Base-by-base conservation (phyloP, 1,140 invertebrate genomes). In the Drosophila ambigua region DNA sequence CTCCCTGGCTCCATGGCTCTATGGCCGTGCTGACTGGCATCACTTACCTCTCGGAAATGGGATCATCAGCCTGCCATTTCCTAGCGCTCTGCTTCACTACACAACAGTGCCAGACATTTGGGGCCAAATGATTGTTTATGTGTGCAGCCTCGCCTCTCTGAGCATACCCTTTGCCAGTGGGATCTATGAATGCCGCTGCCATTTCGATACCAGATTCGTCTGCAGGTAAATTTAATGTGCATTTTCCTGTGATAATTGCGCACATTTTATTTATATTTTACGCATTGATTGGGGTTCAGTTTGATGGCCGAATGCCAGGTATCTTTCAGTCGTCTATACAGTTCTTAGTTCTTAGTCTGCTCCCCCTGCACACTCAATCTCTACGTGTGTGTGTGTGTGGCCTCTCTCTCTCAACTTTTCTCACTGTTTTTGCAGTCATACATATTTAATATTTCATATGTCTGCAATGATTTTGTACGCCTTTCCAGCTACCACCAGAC, bases 1-100 rank as follows among this genome's bases (percentile, higher is more conserved):
- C n/a, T 68, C 55, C 5, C 2, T 69, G 71, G 41, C 63, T 41
- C 63, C 61, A 58, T 63, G 78, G 77, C 35, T 39, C 35, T 5
- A 5, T 79, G 54, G 11, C 4, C 13, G 35, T 39, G 35, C 35
- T 88, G 82, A 74, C 77, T 90, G 83, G 88, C 88, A 90, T 90
- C 88, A 90, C 88, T 90, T 90, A 90, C 88, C 83, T 77, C 78
- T 90, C 83, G 88, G 88, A 90, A 90, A 90, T 88, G 88, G 88
- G 88, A 91, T 91, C 88, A 90, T 90, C 89, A 91, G 89, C 89
- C 88, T 85, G 89, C 83, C 81, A 85, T 85, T 90, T 88, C 88
- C 87, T 90, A 66, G 77, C 66, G 68, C 67, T 72, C 66, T 81
- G 77, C 84, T 81, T 71, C 77, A 84, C 79, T 89, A 89, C 72